Base-by-base conservation (phyloP, 2,113 vertebrate species). In the Anoura caudifer region DNA sequence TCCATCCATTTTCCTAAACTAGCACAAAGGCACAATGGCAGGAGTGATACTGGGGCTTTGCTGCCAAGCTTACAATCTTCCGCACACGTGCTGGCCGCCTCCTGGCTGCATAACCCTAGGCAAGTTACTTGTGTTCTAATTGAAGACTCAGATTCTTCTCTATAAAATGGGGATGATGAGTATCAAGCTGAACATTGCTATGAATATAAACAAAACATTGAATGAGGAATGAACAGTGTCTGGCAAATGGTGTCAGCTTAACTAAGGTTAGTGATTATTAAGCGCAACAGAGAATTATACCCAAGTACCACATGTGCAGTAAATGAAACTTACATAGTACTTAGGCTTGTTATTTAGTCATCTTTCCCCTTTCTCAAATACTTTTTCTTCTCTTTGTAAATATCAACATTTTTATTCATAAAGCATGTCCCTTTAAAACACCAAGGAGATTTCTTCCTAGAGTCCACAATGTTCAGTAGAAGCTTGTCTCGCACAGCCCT, bases 331-430 rank as follows among this genome's bases (percentile, higher is more conserved):
- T 65, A 70, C 8, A 52, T 73, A 28, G 4, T 94, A 43, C 26
- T 54, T 83, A 73, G 24, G 50, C 76, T 83, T 89, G 15, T 65
- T 72, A 59, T 63, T 86, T 89, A 41, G 43, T 65, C n/a, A 61
- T 47, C 91, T 94, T 24, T 83, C 28, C 3, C 7, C 20, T 59
- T 95, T 90, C 36, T 76, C 45, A 56, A 70, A 72, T 16, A 15
- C 36, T 80, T 79, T 38, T 38, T 4, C 19, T 87, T 92, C 52
- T 90, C 26, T 70, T 87, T 75, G 69, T 33, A 92, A 81, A 61
- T 41, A 54, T 26, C 3, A 5, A 11, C 59, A 65, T 80, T 41
- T 65, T 0, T 4, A 1, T 17, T 14, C 38, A 19, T 11, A 38
- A 76, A 75, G 20, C 12, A 4, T 47, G 4, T 36, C 19, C 26